Evolutionary conservation across 2,797 vertebrate genomes (phyloP), one percentile per base, ranked within the genome.

Genomic region (Pagetopsis macropterus): DNA sequence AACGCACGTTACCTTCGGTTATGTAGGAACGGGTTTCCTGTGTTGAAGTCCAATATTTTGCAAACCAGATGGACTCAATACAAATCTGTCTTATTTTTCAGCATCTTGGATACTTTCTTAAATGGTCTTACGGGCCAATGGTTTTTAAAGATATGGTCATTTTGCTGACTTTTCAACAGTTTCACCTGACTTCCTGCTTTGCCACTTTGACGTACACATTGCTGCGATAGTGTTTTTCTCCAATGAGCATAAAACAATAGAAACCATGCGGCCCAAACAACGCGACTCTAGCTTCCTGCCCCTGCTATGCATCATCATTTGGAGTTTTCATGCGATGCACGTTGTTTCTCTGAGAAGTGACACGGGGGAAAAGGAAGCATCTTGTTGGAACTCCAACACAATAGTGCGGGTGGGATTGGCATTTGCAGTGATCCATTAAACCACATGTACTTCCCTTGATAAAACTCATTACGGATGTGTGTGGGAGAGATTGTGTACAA

Each of bases 371-470:
- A 74, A 63, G 62, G 63, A 79, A 68, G 73, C 66, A 71, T 84
- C 78, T 79, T 76, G 71, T 71, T 81, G 78, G 70, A 87, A 72
- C 75, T 81, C 41, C 16, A 76, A 80, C 46, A 78, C 79, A 73
- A 71, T 58, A 78, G 67, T 54, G 59, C 57, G 79, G 86, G 76
- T 78, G 79, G 78, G 78, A 79, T 85, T 84, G 75, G 75, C 72
- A 57, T 83, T 87, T 86, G 76, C 85, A 86, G 83, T 84, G 79
- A 87, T 90, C 84, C 82, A 88, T 89, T 87, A 87, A 87, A 87
- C 72, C 78, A 79, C 89, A 87, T 83, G 87, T 79, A 87, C 83
- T 80, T 85, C 89, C 84, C 87, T 79, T 87, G 88, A 87, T 92
- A 87, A 89, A 90, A 87, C 68, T 85, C 84, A 89, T 91, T 90